Percentiles rank a stretch among this genome's conserved stretches.
These are phyloP conservation scores for human (Homo sapiens) DNA, from an alignment of 2,113 vertebrate species.

Conservation along the genomic window GRCh38 chr4:181901501-181902000, in stretches of 20 bases:
- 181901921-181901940: background rate
- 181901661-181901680: slow-evolving; percentile 10
- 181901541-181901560: background rate
- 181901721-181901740: slow-evolving; percentile 52
- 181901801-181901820: slow-evolving; percentile 2
- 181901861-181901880: background rate
- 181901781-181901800: slow-evolving; percentile 50
- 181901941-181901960: background rate
- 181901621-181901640: slow-evolving; percentile 64
- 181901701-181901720: slow-evolving; percentile 71
- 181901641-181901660: slow-evolving; percentile 9
- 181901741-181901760: slow-evolving; percentile 54
- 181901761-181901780: slow-evolving; percentile 60
- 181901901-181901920: background rate
- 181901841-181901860: slow-evolving; percentile 3
- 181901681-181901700: slow-evolving; percentile 66
- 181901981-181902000: background rate
- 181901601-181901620: slow-evolving; percentile 62
- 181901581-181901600: background rate
- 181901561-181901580: slow-evolving; percentile 36
- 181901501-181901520: slow-evolving; percentile 6
- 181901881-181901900: background rate
- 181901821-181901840: slow-evolving; percentile 48
- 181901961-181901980: background rate
- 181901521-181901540: slow-evolving; percentile 20